Evolutionary conservation across 2,113 vertebrate genomes (phyloP).

Genomic region (Hippolais icterina): DNA sequence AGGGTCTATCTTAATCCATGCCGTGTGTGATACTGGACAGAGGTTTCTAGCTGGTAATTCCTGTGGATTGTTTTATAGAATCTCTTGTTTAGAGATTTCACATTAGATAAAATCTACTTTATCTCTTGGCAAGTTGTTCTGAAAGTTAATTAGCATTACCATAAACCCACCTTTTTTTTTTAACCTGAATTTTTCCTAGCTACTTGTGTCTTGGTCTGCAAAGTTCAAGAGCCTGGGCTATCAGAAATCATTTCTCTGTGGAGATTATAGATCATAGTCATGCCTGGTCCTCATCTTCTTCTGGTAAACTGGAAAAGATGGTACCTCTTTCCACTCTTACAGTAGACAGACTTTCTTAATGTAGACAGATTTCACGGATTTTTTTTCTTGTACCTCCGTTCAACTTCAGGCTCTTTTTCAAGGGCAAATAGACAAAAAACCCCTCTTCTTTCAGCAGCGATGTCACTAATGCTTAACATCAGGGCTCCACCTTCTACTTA

Average conservation of each 20-base stretch:
- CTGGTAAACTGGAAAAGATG: neutral
- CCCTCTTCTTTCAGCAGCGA: neutral
- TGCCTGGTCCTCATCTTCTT: neutral
- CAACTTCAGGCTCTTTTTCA: neutral
- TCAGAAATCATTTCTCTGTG: neutral
- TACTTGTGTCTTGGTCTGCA: neutral
- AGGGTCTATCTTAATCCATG: neutral
- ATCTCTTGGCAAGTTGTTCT: slow-evolving; percentile 18
- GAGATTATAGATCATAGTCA: neutral
- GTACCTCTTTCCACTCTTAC: neutral
- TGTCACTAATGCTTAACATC: neutral
- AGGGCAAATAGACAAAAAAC: neutral
- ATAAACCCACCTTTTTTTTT: neutral
- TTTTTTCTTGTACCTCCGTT: neutral
- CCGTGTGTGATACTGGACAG: neutral
- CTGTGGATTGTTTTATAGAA: neutral
- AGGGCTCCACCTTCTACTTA: neutral
- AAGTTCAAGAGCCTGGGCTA: neutral
- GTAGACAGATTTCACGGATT: neutral
- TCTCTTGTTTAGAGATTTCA: neutral
- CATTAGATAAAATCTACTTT: neutral
- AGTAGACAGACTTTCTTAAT: neutral
- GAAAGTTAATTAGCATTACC: slow-evolving; percentile 6
- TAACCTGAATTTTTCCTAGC: neutral
- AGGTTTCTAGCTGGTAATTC: neutral